Evolutionary conservation across 1,140 invertebrate genomes (phyloP).

Genomic region (Maconellicoccus hirsutus): DNA sequence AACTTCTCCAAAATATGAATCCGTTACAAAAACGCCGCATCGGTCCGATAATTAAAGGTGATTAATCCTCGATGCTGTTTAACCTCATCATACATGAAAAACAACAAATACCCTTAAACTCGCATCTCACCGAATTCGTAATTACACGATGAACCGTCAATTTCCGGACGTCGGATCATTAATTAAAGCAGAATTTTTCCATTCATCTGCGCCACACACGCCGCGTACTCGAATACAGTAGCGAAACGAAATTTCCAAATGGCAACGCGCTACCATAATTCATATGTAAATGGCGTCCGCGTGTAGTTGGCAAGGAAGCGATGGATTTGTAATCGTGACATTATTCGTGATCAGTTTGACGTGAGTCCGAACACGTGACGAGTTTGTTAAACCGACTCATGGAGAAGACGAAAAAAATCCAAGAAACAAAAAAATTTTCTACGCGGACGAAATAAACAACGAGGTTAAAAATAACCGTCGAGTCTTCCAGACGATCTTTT

Average conservation of each 20-base stretch:
- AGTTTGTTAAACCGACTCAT: neutral
- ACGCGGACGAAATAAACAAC: conserved; percentile 3
- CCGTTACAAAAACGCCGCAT: too few relatives aligned
- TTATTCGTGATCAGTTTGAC: neutral
- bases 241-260: neutral
- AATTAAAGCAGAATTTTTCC: too few relatives aligned
- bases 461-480: neutral
- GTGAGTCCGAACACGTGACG: conserved; percentile 6
- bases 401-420: neutral
- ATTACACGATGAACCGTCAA: too few relatives aligned
- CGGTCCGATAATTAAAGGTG: too few relatives aligned
- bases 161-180: too few relatives aligned
- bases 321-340: conserved; percentile 8
- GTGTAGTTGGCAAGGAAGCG: neutral
- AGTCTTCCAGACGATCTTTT: neutral
- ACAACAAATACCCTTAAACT: too few relatives aligned
- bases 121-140: too few relatives aligned
- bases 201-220: too few relatives aligned
- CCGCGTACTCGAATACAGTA: neutral
- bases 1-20: too few relatives aligned
- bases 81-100: too few relatives aligned
- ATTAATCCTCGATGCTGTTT: too few relatives aligned
- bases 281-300: conserved; percentile 8
- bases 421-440: neutral
- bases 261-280: neutral